A percentile compares a stretch with the other conserved stretches of the same genome.
Conservation (phyloP, 2,888 invertebrate genomes). For the Tanypteryx hageni region DNA sequence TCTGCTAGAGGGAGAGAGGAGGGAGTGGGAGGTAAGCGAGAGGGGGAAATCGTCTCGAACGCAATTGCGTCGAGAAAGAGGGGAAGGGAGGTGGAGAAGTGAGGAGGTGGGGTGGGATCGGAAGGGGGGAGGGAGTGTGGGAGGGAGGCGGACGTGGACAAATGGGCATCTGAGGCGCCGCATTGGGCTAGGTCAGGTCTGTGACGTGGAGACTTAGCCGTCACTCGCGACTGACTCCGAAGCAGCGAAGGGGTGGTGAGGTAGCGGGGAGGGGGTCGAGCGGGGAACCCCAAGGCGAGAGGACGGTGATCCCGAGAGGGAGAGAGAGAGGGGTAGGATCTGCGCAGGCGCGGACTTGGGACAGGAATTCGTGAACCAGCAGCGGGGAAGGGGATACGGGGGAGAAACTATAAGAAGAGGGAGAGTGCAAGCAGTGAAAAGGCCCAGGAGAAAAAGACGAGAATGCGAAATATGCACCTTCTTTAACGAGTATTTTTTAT, state of each 20-base stretch:
- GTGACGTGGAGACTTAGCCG: not conserved
- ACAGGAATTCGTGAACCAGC: slow-evolving; percentile 1
- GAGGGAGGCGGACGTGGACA: not conserved
- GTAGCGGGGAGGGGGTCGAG: not conserved
- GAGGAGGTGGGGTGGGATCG: no score
- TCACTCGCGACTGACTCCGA: slow-evolving; percentile 8
- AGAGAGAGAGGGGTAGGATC: not conserved
- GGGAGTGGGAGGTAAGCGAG: no score
- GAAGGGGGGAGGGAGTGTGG: not conserved
- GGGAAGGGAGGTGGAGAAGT: no score
- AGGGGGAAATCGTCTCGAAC: no score
- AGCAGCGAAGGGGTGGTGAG: not conserved
- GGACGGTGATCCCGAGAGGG: not conserved
- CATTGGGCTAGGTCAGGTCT: slow-evolving; percentile 21
- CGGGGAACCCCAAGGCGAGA: slow-evolving; percentile 22
- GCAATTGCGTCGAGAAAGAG: no score
- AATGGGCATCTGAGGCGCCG: slow-evolving; percentile 16
- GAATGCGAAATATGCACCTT: not conserved
- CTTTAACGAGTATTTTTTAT: not conserved
- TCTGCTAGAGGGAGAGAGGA: no score
- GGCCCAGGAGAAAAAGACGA: not conserved
- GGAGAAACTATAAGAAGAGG: not conserved
- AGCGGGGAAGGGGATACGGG: not conserved
- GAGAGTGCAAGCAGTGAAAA: no score
- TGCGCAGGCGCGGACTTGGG: not conserved